These are phyloP conservation scores for Semicossyphus pulcher DNA, from an alignment of 2,113 vertebrate genomes.

Conservation along the genomic window DNA sequence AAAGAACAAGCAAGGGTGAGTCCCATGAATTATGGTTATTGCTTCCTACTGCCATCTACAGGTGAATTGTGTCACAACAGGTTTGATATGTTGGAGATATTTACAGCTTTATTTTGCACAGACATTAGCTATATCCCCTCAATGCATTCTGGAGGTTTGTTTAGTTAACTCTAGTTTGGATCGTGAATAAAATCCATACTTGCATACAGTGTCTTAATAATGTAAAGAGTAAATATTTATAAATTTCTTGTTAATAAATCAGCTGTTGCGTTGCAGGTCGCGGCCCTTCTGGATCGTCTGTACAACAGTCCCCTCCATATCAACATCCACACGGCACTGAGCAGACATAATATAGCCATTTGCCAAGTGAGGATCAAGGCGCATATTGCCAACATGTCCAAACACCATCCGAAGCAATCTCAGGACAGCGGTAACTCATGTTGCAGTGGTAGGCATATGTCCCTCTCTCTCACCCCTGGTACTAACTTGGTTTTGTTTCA, in stretches of 20 bases:
- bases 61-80: slow-evolving; percentile 14
- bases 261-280: slow-evolving; percentile 70
- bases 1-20: slow-evolving; percentile 81
- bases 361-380: slow-evolving; percentile 74
- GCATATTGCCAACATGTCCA: slow-evolving; percentile 63
- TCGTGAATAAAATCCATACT: not conserved
- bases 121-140: not conserved
- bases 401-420: slow-evolving; percentile 69
- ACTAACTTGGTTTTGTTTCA: slow-evolving; percentile 9
- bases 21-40: not conserved
- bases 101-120: not conserved
- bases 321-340: slow-evolving; percentile 74
- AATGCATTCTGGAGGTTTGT: not conserved
- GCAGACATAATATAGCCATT: slow-evolving; percentile 75
- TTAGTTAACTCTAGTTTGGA: not conserved
- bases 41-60: slow-evolving; percentile 40
- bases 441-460: too few relatives aligned
- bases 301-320: slow-evolving; percentile 65
- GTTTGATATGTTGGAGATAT: not conserved
- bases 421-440: slow-evolving; percentile 71
- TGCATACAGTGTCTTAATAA: too few relatives aligned
- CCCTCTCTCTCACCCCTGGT: not conserved
- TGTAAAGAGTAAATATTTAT: not conserved
- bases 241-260: too few relatives aligned
- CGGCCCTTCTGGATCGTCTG: slow-evolving; percentile 72